Evolutionary conservation across 1,140 invertebrate genomes (phyloP).

Genomic region (Drosophila orosa): DNA sequence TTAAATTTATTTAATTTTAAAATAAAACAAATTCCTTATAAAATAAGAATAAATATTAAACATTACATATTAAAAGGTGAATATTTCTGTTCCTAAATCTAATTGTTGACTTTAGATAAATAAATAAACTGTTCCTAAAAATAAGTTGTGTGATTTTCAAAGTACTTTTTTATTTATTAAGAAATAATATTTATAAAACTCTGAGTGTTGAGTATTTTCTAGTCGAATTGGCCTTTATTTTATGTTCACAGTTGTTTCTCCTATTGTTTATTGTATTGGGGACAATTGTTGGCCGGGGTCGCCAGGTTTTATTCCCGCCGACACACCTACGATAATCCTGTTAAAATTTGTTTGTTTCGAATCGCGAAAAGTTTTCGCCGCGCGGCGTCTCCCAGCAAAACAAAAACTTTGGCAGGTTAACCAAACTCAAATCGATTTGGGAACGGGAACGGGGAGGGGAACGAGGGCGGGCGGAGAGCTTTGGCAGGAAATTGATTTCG

Average conservation of each 20-base stretch:
- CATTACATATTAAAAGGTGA: no score
- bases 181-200: no score
- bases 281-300: conserved; percentile 65
- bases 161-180: no score
- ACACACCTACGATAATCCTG: conserved; percentile 75
- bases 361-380: conserved; percentile 62
- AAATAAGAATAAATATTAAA: no score
- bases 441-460: conserved; percentile 15
- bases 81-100: no score
- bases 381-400: conserved; percentile 33
- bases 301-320: neutral
- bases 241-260: neutral
- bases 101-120: no score
- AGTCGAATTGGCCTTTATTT: neutral
- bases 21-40: no score
- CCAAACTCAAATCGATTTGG: conserved; percentile 81
- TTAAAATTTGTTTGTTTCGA: conserved; percentile 80
- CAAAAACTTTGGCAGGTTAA: conserved; percentile 72
- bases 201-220: neutral
- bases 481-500: conserved; percentile 74
- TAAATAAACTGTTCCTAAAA: no score
- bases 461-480: conserved; percentile 13
- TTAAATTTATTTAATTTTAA: no score
- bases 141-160: no score
- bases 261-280: conserved; percentile 12